Base-by-base conservation (phyloP, 2,888 invertebrate genomes). In the Cheilosia impressa region DNA sequence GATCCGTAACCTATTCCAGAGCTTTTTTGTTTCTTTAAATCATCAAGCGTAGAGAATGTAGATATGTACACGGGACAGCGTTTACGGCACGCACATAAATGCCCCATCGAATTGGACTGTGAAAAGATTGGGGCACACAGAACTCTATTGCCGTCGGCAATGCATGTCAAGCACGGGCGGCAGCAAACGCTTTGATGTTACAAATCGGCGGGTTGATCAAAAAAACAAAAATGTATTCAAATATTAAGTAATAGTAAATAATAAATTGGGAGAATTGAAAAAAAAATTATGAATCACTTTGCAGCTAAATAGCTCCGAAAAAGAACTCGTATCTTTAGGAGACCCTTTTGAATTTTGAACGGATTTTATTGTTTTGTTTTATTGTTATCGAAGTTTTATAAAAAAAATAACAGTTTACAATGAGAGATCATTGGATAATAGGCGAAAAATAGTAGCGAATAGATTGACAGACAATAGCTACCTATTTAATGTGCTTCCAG, bases 401-500 rank as follows among this genome's bases (percentile, higher is more conserved):
- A 38, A 10, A 47, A 57, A 58, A 47, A 57, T 47, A 68, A 69
- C 45, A 77, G 53, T 53, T 55, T 47, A 65, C 76, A 75, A 71
- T 58, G 10, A 41, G 63, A 73, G 55, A 57, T 68, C 53, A 50
- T 27, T 62, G 22, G 55, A 69, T 68, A 65, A 69, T 57, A 84
- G 79, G 63, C 68, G 73, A 58, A 84, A 84, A 84, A 79, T 79
- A 63, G 83, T 84, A 69, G 79, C 83, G 62, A 75, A 75, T 68
- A 69, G 58, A 63, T 84, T 84, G 83, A 79, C 83, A 84, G 79
- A 81, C 83, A 84, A 84, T 69, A 47, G 79, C 83, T 84, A 69
- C 83, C 73, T 69, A 63, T 79, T 84, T 79, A 72, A 50, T 57
- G 72, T 43, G 78, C 66, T 66, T 52, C 72, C 68, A 43, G 52